Conservation (phyloP, 1,140 invertebrate species). For the Drosophila erecta region DNA sequence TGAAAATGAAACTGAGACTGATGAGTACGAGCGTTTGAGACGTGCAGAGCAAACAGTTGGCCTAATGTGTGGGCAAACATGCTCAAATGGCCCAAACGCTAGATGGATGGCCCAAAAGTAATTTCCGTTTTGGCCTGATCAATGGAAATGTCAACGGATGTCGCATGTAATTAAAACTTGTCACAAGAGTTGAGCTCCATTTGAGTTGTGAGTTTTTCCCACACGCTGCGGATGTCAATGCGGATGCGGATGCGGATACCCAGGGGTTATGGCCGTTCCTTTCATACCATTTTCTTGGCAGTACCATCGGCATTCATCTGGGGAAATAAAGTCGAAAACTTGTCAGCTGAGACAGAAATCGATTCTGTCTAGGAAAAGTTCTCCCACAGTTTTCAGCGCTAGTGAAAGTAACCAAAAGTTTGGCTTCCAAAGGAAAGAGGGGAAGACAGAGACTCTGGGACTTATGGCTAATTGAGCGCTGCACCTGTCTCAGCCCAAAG, state of each 20-base stretch:
- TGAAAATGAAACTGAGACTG: conserved; percentile 15
- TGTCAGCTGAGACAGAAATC: conserved; percentile 40
- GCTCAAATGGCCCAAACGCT: conserved; percentile 26
- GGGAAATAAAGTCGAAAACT: conserved; percentile 66
- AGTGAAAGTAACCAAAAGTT: conserved; percentile 42
- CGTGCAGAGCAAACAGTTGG: conserved; percentile 25
- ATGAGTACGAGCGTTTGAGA: neutral
- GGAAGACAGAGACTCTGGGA: neutral
- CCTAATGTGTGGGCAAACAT: conserved; percentile 65
- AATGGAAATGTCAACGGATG: conserved; percentile 49
- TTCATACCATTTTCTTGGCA: conserved; percentile 24
- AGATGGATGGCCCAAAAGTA: conserved; percentile 54
- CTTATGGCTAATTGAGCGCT: conserved; percentile 49
- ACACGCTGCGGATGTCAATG: conserved; percentile 36
- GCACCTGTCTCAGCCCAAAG: conserved; percentile 36
- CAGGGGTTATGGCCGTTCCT: conserved; percentile 50
- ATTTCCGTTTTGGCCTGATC: conserved; percentile 60
- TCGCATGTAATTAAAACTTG: conserved; percentile 78
- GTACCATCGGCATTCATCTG: conserved; percentile 32
- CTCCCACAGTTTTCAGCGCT: neutral
- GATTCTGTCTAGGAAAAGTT: conserved; percentile 34
- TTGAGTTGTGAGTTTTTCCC: conserved; percentile 43
- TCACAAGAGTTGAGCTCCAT: conserved; percentile 52
- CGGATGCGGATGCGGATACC: conserved; percentile 48
- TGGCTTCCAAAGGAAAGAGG: neutral